Conservation (phyloP, 2,113 vertebrate species). For the Bufo gargarizans region DNA sequence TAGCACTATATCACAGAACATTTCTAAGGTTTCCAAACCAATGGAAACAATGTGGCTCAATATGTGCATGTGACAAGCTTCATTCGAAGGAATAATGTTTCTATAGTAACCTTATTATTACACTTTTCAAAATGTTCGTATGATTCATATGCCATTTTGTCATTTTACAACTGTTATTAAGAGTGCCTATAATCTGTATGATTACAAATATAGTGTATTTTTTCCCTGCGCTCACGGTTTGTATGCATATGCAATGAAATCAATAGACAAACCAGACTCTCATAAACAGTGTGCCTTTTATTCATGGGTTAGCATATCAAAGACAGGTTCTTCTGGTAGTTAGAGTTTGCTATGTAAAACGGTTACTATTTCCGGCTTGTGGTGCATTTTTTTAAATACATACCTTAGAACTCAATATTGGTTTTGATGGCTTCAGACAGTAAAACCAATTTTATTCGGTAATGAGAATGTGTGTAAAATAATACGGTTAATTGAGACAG, state of each 20-base stretch:
- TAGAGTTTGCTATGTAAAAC: conserved; percentile 22
- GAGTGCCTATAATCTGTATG: conserved; percentile 30
- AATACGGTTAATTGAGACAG: conserved; percentile 70
- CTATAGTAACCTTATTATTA: conserved; percentile 48
- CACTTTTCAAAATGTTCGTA: conserved; percentile 27
- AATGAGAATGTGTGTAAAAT: conserved; percentile 71
- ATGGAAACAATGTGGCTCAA: conserved; percentile 16
- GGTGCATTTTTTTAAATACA: conserved; percentile 33
- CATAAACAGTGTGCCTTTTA: conserved; percentile 38
- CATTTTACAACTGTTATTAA: conserved; percentile 26
- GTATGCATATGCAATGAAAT: conserved; percentile 27
- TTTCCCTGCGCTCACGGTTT: background rate
- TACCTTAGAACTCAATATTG: conserved; percentile 57
- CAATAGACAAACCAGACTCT: conserved; percentile 16
- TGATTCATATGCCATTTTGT: conserved; percentile 28
- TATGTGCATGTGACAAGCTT: conserved; percentile 12
- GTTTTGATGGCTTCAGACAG: conserved; percentile 71
- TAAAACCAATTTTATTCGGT: conserved; percentile 74
- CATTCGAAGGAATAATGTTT: conserved; percentile 16
- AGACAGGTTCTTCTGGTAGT: conserved; percentile 19
- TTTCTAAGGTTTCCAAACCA: conserved; percentile 1
- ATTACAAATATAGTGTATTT: conserved; percentile 20
- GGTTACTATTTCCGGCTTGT: conserved; percentile 18
- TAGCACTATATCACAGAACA: conserved; percentile 13
- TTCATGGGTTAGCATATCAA: conserved; percentile 35